Conservation (phyloP, 2,113 vertebrate genomes). For the Bufo gargarizans region DNA sequence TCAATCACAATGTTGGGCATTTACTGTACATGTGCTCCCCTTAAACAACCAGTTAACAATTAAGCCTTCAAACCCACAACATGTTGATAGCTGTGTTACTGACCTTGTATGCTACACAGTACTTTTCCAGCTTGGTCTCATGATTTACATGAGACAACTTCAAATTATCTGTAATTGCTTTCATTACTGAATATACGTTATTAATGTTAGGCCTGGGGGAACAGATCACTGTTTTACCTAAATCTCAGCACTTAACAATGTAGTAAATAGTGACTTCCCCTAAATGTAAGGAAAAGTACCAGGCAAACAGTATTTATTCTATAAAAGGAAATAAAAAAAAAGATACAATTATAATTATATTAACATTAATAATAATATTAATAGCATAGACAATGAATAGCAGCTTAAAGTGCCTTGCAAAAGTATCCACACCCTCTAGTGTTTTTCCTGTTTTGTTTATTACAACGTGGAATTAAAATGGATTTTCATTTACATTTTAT, state of each 20-base stretch:
- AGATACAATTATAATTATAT: too few species aligned
- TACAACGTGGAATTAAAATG: too few species aligned
- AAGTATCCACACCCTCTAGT: too few species aligned
- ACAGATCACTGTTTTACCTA: not conserved
- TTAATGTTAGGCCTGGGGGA: constrained; percentile 27
- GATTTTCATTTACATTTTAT: too few species aligned
- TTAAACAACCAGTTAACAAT: constrained; percentile 34
- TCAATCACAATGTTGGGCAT: not conserved
- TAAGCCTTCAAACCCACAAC: not conserved
- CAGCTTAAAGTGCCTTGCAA: too few species aligned
- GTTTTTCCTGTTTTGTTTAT: too few species aligned
- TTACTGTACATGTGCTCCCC: not conserved
- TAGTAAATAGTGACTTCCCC: constrained; percentile 22
- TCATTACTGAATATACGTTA: constrained; percentile 45
- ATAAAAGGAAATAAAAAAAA: not conserved
- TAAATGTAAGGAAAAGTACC: constrained; percentile 55
- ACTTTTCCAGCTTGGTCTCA: constrained; percentile 45
- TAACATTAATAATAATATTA: not conserved
- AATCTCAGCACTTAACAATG: constrained; percentile 21
- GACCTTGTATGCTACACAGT: constrained; percentile 47
- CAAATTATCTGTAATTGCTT: constrained; percentile 45
- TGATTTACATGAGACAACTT: constrained; percentile 34
- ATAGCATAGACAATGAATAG: too few species aligned
- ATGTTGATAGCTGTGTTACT: not conserved
- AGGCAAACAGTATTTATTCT: not conserved